These are phyloP conservation scores for Dasyprocta punctata DNA, from an alignment of 2,113 vertebrate species.

Conservation along the genomic window DNA sequence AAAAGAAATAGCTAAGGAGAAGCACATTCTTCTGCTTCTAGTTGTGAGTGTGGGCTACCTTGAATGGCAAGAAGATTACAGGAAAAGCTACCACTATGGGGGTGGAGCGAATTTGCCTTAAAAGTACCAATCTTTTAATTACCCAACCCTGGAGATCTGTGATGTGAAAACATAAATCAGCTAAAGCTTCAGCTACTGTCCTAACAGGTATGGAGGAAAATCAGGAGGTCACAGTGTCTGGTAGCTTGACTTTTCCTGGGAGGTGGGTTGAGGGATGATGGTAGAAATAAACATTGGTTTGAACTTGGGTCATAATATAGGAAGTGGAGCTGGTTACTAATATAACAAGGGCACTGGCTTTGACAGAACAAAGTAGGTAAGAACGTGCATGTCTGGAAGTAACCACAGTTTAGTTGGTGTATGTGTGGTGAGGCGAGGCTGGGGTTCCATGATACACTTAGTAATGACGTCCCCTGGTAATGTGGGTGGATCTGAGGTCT, in stretches of 20 bases:
- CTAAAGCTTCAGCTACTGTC: not conserved
- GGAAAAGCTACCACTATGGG: not conserved
- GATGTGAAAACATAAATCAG: not conserved
- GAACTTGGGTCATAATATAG: not conserved
- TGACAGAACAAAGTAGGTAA: not conserved
- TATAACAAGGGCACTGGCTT: not conserved
- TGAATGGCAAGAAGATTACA: not conserved
- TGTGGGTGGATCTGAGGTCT: not conserved
- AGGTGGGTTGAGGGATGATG: not conserved
- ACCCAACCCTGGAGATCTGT: not conserved
- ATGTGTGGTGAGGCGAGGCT: not conserved
- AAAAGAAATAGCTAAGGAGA: not conserved
- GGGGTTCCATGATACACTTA: not conserved
- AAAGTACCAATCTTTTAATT: not conserved
- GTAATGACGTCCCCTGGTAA: too few relatives aligned
- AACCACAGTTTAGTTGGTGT: not conserved
- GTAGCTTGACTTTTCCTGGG: not conserved
- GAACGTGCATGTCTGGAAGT: not conserved
- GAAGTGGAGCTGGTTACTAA: not conserved
- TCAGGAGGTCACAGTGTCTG: not conserved
- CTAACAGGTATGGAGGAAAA: not conserved
- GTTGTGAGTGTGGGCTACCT: not conserved
- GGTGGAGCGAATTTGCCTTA: not conserved
- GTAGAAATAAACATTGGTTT: not conserved
- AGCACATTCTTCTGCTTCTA: not conserved